phyloP scores from a whole-genome alignment of 2,113 vertebrate species.

The Promerops cafer region DNA sequence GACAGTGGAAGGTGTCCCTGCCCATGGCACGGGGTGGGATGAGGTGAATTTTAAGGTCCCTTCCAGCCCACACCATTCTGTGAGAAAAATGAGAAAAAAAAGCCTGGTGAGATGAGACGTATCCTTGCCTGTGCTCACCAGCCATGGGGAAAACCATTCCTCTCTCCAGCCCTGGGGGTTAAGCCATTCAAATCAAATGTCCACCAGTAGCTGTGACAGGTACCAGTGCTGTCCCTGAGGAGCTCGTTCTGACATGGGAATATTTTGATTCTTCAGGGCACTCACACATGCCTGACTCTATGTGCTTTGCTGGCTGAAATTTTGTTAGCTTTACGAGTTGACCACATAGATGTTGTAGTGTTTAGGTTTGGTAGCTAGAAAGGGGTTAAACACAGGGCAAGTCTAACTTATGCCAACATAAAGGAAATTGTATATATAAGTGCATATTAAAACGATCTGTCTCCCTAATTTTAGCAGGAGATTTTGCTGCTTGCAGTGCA shows the following conservation, averaged over 20 bases:
- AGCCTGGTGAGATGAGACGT: background rate
- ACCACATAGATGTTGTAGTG: background rate
- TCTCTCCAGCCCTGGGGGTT: background rate
- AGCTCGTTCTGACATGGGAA: accelerated
- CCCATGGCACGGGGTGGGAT: background rate
- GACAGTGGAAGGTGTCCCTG: accelerated
- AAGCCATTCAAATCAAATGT: background rate
- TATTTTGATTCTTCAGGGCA: background rate
- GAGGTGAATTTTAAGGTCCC: background rate
- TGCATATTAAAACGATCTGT: background rate
- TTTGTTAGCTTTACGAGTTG: accelerated
- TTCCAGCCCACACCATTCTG: background rate
- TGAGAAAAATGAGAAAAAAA: background rate
- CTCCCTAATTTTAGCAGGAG: background rate
- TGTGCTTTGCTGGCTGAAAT: background rate
- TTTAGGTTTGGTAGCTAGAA: background rate
- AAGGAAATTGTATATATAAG: background rate
- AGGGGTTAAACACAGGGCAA: background rate
- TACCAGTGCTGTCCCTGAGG: too few relatives aligned
- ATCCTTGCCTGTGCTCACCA: background rate
- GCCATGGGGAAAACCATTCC: accelerated
- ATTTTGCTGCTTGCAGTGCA: background rate
- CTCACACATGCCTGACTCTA: accelerated
- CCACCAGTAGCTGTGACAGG: background rate
- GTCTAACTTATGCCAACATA: background rate